Percentiles rank a stretch among this genome's conserved stretches.
Evolutionary conservation across 2,888 invertebrate species (phyloP).

Genomic region (Diachrysia chrysitis): DNA sequence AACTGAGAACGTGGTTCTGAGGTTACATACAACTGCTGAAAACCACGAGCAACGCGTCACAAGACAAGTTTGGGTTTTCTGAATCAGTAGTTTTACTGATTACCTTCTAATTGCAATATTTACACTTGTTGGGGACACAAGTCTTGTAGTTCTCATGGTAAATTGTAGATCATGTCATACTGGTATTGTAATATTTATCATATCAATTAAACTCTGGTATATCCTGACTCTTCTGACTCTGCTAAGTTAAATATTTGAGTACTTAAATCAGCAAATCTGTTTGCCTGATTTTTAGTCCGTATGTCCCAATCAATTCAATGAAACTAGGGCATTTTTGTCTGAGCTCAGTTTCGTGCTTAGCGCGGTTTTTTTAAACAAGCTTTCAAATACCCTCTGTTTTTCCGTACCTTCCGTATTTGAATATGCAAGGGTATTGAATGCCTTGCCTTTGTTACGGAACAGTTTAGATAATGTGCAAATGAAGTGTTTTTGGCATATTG

Average conservation of each 20-base stretch:
- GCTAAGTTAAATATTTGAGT: no score
- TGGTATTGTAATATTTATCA: no score
- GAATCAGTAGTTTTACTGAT: no score
- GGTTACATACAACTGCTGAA: slow-evolving; percentile 31
- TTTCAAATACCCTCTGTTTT: slow-evolving; percentile 57
- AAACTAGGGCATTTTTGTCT: slow-evolving; percentile 61
- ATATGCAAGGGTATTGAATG: slow-evolving; percentile 28
- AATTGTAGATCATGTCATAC: no score
- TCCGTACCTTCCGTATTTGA: slow-evolving; percentile 42
- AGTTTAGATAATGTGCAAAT: slow-evolving; percentile 29
- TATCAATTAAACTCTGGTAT: no score
- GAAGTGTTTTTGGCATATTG: slow-evolving; percentile 36
- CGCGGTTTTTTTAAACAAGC: slow-evolving; percentile 55
- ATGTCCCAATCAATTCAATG: slow-evolving; percentile 53
- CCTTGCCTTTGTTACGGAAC: slow-evolving; percentile 27
- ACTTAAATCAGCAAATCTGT: background rate
- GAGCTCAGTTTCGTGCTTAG: slow-evolving; percentile 55
- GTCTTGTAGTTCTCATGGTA: no score
- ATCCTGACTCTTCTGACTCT: no score
- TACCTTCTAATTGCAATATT: no score
- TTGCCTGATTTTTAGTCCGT: slow-evolving; percentile 15
- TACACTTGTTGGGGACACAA: no score
- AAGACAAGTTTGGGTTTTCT: no score
- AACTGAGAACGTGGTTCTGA: slow-evolving; percentile 44
- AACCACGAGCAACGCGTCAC: background rate